Evolutionary conservation across 2,888 invertebrate genomes (phyloP).

Genomic region (Thalpophila matura): DNA sequence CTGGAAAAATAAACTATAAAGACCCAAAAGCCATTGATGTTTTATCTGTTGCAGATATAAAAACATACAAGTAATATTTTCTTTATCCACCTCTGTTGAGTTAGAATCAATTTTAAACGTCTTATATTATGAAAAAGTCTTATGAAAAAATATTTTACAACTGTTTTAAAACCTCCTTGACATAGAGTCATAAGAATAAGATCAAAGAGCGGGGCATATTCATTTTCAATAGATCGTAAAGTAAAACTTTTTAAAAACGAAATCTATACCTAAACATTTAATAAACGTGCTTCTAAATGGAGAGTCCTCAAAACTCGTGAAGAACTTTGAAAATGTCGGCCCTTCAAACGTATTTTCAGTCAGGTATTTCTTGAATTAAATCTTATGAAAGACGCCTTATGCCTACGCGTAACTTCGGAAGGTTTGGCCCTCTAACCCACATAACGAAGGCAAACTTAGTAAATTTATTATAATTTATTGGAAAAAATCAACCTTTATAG

Average conservation of each 20-base stretch:
- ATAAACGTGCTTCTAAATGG: slow-evolving; percentile 47
- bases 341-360: slow-evolving; percentile 56
- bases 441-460: slow-evolving; percentile 56
- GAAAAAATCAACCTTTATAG: slow-evolving; percentile 56
- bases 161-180: slow-evolving; percentile 8
- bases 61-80: not conserved
- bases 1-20: slow-evolving; percentile 10
- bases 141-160: slow-evolving; percentile 7
- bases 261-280: slow-evolving; percentile 56
- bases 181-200: not conserved
- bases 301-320: slow-evolving; percentile 41
- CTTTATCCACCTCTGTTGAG: not conserved
- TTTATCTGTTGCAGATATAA: not conserved
- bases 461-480: slow-evolving; percentile 66
- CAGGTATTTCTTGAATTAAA: slow-evolving; percentile 64
- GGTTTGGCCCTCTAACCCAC: slow-evolving; percentile 44
- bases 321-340: slow-evolving; percentile 56
- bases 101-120: not conserved
- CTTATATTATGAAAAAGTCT: not conserved
- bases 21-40: not conserved
- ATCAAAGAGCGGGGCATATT: slow-evolving; percentile 18
- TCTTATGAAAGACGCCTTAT: slow-evolving; percentile 59
- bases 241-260: slow-evolving; percentile 25
- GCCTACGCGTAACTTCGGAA: slow-evolving; percentile 49
- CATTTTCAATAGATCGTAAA: slow-evolving; percentile 15